Evolutionary conservation across 2,888 invertebrate genomes (phyloP).

Genomic region (Hirtodrosophila histrioides): DNA sequence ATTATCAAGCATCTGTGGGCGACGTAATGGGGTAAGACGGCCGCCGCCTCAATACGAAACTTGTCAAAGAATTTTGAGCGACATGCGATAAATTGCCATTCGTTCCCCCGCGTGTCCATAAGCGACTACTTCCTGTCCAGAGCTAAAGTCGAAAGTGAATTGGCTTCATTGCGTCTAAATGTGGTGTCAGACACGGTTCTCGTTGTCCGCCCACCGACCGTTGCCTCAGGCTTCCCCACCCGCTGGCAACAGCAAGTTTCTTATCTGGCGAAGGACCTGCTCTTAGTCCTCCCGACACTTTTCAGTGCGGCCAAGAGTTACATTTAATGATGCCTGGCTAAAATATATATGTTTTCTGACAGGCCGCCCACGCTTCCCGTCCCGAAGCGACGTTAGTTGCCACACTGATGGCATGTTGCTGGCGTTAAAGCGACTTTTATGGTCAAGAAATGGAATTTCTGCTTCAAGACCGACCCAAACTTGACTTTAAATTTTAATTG

Average conservation of each 20-base stretch:
- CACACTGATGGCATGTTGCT: slow-evolving; percentile 41
- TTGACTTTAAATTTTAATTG: slow-evolving; percentile 38
- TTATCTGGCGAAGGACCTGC: slow-evolving; percentile 42
- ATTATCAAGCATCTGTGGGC: slow-evolving; percentile 32
- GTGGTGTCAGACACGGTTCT: slow-evolving; percentile 63
- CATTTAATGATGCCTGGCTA: slow-evolving; percentile 75
- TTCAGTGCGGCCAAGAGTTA: slow-evolving; percentile 64
- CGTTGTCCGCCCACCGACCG: slow-evolving; percentile 16
- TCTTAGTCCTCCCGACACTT: slow-evolving; percentile 54
- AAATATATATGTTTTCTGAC: no score
- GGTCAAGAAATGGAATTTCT: slow-evolving; percentile 56
- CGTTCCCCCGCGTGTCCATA: background rate
- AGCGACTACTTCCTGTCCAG: background rate
- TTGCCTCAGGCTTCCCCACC: slow-evolving; percentile 12
- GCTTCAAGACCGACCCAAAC: no score
- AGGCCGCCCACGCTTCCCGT: no score
- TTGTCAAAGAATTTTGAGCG: slow-evolving; percentile 53
- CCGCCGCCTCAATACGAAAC: slow-evolving; percentile 17
- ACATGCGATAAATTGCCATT: slow-evolving; percentile 33
- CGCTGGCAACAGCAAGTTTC: slow-evolving; percentile 22
- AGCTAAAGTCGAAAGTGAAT: slow-evolving; percentile 52
- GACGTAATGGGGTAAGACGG: slow-evolving; percentile 19
- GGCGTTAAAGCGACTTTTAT: slow-evolving; percentile 34
- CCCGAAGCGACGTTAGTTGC: slow-evolving; percentile 53
- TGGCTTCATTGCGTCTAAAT: slow-evolving; percentile 78